Evolutionary conservation across 2,888 invertebrate species (phyloP), one percentile per base, ranked within the genome.

Genomic region (Argyresthia goedartella): DNA sequence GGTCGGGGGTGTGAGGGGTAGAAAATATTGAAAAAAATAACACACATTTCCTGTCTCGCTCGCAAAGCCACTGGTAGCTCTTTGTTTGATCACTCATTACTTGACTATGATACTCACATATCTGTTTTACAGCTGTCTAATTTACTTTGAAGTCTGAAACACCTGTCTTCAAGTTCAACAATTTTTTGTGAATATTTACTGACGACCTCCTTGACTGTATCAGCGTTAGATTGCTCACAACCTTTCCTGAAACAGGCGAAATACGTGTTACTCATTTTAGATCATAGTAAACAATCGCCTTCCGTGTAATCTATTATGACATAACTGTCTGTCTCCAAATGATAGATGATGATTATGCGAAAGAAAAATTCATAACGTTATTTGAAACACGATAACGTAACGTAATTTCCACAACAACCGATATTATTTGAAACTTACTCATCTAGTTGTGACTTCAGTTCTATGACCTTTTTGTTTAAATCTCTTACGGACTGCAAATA

Each of bases 121-220:
- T 89, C 85, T 50, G 73, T 60, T 71, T 80, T 76, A 59, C 69
- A 69, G 54, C 73, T 71, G 60, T 76, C 85, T 58, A 87, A 57
- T 62, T 82, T 75, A 73, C 74, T 80, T 72, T 81, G 71, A 48
- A 78, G 57, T 59, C 71, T 77, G 57, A 87, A 85, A 60, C 76
- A 78, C 56, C 74, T 73, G 34, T 82, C 78, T 67, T 86, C 80
- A 25, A 82, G 64, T 53, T 78, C 73, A 10, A 71, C 62, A 41
- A 77, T 74, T 69, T 80, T 82, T 25, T 74, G 62, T 4, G 80
- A 70, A 62, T 89, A 88, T 66, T 87, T 85, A 58, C 61, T 65
- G 53, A 68, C 60, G 14, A 69, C 59, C 55, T 76, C 76, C 57
- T 78, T 79, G 10, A 70, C 54, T 47, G 67, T 62, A 54, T 77